phyloP scores from a whole-genome alignment of 2,113 vertebrate genomes.

The Gasterosteus nipponicus region DNA sequence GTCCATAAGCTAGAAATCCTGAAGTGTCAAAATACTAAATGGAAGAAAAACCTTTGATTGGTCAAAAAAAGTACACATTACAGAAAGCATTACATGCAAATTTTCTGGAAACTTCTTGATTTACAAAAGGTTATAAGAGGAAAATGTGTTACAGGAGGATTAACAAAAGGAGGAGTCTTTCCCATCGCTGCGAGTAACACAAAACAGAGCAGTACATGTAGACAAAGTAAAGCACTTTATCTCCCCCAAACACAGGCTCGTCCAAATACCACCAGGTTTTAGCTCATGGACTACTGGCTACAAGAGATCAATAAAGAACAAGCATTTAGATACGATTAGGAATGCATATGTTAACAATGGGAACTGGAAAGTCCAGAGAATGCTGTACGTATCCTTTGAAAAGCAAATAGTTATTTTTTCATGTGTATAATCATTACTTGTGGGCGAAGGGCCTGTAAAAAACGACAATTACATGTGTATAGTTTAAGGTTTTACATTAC shows the following conservation, averaged over 20 bases:
- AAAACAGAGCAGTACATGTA: conserved; percentile 80
- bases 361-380: conserved; percentile 99
- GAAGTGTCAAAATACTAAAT: conserved; percentile 74
- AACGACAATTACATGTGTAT: conserved; percentile 95
- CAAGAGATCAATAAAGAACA: conserved; percentile 96
- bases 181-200: conserved; percentile 80
- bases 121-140: conserved; percentile 78
- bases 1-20: conserved; percentile 80
- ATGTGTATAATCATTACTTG: conserved; percentile 97
- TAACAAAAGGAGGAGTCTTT: conserved; percentile 77
- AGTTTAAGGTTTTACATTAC: conserved; percentile 80
- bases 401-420: conserved; percentile 98
- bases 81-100: conserved; percentile 81
- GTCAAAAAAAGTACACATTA: conserved; percentile 77
- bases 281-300: conserved; percentile 99
- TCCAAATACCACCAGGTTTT: conserved; percentile 93
- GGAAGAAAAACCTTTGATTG: conserved; percentile 67
- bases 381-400: conserved; percentile 99
- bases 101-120: conserved; percentile 69
- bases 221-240: conserved; percentile 81
- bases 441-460: conserved; percentile 97
- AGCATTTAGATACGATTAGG: conserved; percentile 96
- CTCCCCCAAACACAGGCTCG: conserved; percentile 76
- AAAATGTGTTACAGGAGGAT: conserved; percentile 81
- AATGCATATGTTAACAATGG: conserved; percentile 91